Percentiles rank a stretch among this genome's conserved stretches.
phyloP scores from a whole-genome alignment of 2,113 vertebrate species.

The Forbesichthys agassizii region DNA sequence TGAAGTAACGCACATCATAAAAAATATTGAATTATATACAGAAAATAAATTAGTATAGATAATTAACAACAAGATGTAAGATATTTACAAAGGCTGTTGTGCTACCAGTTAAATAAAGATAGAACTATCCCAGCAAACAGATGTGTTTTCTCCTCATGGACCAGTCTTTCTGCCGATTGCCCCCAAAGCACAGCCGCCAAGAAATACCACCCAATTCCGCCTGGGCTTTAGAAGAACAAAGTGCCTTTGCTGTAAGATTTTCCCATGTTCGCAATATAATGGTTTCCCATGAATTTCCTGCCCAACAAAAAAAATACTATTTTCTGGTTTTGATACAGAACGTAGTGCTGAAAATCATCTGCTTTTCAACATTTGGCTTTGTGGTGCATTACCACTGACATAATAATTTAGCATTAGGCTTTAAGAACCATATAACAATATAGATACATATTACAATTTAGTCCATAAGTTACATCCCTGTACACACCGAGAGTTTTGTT shows the following conservation, averaged over 20 bases:
- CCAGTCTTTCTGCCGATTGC: conserved; percentile 23
- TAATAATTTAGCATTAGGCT: conserved; percentile 36
- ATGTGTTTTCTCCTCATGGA: conserved; percentile 5
- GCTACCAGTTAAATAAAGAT: conserved; percentile 1
- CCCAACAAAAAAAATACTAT: conserved; percentile 37
- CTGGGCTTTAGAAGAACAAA: conserved; percentile 26
- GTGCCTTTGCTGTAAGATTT: conserved; percentile 32
- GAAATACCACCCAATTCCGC: conserved; percentile 33
- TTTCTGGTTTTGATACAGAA: conserved; percentile 59
- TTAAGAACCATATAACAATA: conserved; percentile 24
- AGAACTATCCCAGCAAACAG: conserved; percentile 13
- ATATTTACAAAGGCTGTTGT: no score
- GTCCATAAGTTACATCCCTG: background rate
- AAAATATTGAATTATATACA: no score
- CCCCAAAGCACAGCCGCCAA: conserved; percentile 27
- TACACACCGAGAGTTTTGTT: background rate
- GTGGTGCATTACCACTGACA: conserved; percentile 1
- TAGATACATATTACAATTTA: conserved; percentile 22
- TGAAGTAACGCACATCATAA: no score
- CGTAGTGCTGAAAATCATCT: conserved; percentile 24
- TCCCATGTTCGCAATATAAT: conserved; percentile 21
- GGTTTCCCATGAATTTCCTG: conserved; percentile 42
- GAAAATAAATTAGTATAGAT: no score
- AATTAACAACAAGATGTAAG: background rate
- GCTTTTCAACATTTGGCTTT: conserved; percentile 31